phyloP scores from a whole-genome alignment of 2,797 vertebrate genomes.

The Falco novaeseelandiae region DNA sequence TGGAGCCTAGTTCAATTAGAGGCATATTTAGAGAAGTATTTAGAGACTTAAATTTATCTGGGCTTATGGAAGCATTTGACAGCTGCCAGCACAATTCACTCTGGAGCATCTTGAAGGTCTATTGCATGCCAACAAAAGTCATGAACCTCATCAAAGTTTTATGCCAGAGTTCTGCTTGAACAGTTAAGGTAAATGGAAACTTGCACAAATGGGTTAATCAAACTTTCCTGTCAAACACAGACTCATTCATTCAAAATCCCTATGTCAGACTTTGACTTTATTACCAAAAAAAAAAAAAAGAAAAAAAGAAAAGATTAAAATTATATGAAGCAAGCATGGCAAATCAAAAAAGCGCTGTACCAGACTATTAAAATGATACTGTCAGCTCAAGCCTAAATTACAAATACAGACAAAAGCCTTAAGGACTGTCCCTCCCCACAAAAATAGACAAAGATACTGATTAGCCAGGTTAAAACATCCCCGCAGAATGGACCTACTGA shows the following conservation, averaged over 20 bases:
- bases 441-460: background rate
- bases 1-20: background rate
- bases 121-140: slow-evolving; percentile 43
- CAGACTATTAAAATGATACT: background rate
- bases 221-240: background rate
- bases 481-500: background rate
- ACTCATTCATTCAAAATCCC: background rate
- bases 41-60: slow-evolving; percentile 17
- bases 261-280: background rate
- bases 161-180: slow-evolving; percentile 43
- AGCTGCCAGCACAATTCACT: slow-evolving; percentile 32
- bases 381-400: background rate
- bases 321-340: background rate
- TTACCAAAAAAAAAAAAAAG: background rate
- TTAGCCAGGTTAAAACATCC: background rate
- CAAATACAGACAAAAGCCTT: background rate
- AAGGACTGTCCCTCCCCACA: background rate
- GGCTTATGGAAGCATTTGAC: slow-evolving; percentile 33
- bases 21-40: background rate
- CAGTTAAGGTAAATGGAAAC: slow-evolving; percentile 16
- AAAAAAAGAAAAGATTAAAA: background rate
- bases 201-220: slow-evolving; percentile 23
- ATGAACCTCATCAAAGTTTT: slow-evolving; percentile 46
- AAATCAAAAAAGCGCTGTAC: background rate
- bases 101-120: slow-evolving; percentile 34